phyloP scores from a whole-genome alignment of 2,113 vertebrate species.

The Poeciliopsis prolifica region DNA sequence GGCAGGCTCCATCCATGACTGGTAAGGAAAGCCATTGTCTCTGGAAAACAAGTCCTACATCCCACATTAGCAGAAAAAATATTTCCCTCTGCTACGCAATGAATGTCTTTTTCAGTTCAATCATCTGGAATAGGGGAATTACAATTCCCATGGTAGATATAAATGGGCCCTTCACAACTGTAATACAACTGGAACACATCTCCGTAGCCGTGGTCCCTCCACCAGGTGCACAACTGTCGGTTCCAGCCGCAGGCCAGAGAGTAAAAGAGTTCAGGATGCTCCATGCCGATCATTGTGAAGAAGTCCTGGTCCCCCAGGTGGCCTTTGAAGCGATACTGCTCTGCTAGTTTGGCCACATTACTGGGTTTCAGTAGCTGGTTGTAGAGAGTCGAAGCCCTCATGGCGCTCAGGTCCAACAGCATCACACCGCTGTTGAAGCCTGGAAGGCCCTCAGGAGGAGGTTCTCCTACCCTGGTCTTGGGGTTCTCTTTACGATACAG shows the following conservation, averaged over 20 bases:
- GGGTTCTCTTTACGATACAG: slow-evolving; percentile 96
- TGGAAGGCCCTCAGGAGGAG: slow-evolving; percentile 88
- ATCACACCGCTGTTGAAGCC: slow-evolving; percentile 98
- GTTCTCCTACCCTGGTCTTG: slow-evolving; percentile 87
- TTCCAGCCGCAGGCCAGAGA: slow-evolving; percentile 92
- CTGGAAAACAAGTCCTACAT: background rate
- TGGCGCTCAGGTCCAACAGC: slow-evolving; percentile 89
- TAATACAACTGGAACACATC: slow-evolving; percentile 93
- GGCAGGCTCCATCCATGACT: slow-evolving; percentile 12
- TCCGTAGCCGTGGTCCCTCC: slow-evolving; percentile 92
- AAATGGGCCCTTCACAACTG: slow-evolving; percentile 86
- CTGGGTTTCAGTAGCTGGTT: slow-evolving; percentile 85
- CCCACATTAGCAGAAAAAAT: background rate
- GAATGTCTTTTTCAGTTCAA: slow-evolving; percentile 61
- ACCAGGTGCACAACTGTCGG: slow-evolving; percentile 97
- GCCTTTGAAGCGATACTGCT: slow-evolving; percentile 92
- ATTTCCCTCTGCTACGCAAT: background rate
- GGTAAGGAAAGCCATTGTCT: slow-evolving; percentile 8
- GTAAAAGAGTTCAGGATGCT: slow-evolving; percentile 91
- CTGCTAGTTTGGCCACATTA: slow-evolving; percentile 83
- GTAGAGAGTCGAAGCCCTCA: slow-evolving; percentile 90
- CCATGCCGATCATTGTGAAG: slow-evolving; percentile 97
- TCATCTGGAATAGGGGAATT: slow-evolving; percentile 90
- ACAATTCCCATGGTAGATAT: slow-evolving; percentile 96
- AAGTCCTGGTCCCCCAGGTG: slow-evolving; percentile 99